Evolutionary conservation across 2,797 vertebrate genomes (phyloP).

Genomic region (Amphiprion clarkii): DNA sequence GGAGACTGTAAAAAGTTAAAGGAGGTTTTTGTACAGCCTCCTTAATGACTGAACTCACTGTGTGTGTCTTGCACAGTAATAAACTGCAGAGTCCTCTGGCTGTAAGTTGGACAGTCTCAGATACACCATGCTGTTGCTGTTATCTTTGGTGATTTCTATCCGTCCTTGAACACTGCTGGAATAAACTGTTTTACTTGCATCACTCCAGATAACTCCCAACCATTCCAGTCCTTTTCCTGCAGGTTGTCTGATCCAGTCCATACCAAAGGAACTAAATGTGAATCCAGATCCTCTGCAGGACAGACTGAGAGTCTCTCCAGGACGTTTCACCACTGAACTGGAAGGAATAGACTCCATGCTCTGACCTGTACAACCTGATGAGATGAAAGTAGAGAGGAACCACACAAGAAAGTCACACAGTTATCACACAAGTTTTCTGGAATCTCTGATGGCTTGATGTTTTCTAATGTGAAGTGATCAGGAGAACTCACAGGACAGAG

Average conservation of each 20-base stretch:
- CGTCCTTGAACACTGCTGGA: no score
- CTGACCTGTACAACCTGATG: background rate
- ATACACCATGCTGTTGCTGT: no score
- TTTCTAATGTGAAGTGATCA: background rate
- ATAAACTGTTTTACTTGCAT: no score
- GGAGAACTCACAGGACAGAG: no score
- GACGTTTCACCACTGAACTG: background rate
- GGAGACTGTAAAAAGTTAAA: no score
- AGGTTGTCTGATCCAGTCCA: slow-evolving; percentile 41
- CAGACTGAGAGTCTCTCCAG: no score
- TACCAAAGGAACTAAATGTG: no score
- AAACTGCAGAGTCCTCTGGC: slow-evolving; percentile 39
- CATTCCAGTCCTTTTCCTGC: slow-evolving; percentile 15
- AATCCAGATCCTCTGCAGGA: no score
- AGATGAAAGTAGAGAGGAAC: background rate
- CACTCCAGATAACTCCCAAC: no score
- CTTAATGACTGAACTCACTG: background rate
- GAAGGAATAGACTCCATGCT: background rate
- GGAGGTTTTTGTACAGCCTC: no score
- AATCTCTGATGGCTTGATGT: background rate
- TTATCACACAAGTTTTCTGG: no score
- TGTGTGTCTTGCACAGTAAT: slow-evolving; percentile 8
- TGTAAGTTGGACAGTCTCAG: slow-evolving; percentile 3
- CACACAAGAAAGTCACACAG: background rate
- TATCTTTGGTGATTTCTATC: no score